These are phyloP conservation scores for Beroe ovata DNA, from an alignment of 37 sponge, comb jelly and placozoan species.

Conservation along the genomic window DNA sequence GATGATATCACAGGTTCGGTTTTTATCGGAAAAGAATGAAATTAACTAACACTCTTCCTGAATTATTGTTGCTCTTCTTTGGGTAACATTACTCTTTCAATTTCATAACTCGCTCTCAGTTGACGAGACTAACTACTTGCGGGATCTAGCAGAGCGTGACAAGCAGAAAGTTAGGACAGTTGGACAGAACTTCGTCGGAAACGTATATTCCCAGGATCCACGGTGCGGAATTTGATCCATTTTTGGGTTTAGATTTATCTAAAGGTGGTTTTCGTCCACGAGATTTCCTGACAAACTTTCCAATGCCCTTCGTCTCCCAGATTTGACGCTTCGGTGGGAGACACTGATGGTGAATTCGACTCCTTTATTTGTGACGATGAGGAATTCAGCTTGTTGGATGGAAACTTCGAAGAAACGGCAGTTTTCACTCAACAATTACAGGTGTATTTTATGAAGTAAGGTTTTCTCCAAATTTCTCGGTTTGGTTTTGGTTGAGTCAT, in stretches of 20 bases:
- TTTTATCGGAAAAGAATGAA: neutral
- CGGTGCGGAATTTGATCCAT: slow-evolving; percentile 24
- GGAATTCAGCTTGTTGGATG: slow-evolving; percentile 52
- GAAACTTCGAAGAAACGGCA: slow-evolving; percentile 39
- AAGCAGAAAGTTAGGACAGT: neutral
- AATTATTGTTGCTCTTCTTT: too few relatives aligned
- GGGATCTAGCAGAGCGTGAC: neutral
- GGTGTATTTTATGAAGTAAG: too few relatives aligned
- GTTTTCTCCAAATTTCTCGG: too few relatives aligned
- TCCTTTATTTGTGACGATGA: slow-evolving; percentile 55
- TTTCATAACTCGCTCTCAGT: too few relatives aligned
- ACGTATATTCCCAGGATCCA: slow-evolving; percentile 63
- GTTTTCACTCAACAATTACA: slow-evolving; percentile 48
- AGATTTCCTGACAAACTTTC: too few relatives aligned
- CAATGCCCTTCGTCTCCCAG: neutral
- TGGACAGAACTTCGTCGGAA: slow-evolving; percentile 25
- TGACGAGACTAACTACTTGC: neutral
- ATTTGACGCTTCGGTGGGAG: neutral
- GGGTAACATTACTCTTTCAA: too few relatives aligned
- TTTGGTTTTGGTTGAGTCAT: too few relatives aligned
- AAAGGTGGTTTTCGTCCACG: too few relatives aligned
- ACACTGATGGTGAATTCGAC: slow-evolving; percentile 24
- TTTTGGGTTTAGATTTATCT: too few relatives aligned
- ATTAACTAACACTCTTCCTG: too few relatives aligned
- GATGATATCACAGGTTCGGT: neutral